Evolutionary conservation across 2,113 vertebrate genomes (phyloP).

Genomic region (Aphyosemion australe): DNA sequence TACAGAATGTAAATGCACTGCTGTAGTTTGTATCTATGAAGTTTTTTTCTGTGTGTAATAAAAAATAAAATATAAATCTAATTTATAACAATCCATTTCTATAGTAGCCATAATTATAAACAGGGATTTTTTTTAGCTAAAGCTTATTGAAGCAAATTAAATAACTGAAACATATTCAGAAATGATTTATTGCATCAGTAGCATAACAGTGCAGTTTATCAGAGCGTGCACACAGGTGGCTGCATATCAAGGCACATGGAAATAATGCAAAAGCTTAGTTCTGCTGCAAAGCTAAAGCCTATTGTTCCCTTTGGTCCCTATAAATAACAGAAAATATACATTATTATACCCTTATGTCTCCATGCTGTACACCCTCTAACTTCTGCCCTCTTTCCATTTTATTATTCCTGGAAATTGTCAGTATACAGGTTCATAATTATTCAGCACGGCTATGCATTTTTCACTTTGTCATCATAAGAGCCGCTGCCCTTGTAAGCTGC

Average conservation of each 20-base stretch:
- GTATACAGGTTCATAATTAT: not conserved
- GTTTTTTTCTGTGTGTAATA: not conserved
- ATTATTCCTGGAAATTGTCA: conserved; percentile 2
- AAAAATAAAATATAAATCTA: not conserved
- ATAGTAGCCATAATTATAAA: not conserved
- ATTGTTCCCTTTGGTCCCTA: conserved; percentile 19
- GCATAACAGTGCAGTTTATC: conserved; percentile 3
- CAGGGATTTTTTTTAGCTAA: not conserved
- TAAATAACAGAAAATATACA: conserved; percentile 19
- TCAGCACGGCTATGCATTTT: conserved; percentile 58
- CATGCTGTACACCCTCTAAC: conserved; percentile 4
- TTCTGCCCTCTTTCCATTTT: not conserved
- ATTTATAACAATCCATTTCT: not conserved
- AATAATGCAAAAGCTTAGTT: conserved; percentile 21
- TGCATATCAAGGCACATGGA: conserved; percentile 43
- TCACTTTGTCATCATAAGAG: conserved; percentile 83
- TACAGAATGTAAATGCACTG: no score
- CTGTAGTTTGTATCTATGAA: no score
- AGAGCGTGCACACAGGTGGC: not conserved
- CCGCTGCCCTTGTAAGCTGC: conserved; percentile 85
- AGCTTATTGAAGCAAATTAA: not conserved
- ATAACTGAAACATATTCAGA: not conserved
- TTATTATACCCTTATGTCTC: not conserved
- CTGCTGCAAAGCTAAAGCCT: conserved; percentile 7
- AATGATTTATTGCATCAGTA: not conserved